Conservation (phyloP, 2,888 invertebrate genomes). For the Spicauda simplicius region DNA sequence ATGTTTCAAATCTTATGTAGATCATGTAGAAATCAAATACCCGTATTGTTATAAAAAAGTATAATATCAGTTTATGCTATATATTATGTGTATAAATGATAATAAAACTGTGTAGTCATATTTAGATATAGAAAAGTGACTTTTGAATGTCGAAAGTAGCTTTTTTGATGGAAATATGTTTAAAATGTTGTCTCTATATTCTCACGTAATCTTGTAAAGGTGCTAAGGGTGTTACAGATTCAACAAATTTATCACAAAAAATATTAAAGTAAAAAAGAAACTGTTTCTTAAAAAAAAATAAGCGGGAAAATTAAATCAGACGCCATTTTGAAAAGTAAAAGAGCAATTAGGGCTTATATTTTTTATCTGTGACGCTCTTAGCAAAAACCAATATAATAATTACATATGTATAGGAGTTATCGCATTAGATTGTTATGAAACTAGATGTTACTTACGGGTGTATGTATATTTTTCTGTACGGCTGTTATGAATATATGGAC, state of each 20-base stretch:
- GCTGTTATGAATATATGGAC: slow-evolving; percentile 62
- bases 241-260: not conserved
- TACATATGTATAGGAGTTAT: slow-evolving; percentile 60
- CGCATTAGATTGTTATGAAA: slow-evolving; percentile 70
- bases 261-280: not conserved
- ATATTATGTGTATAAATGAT: slow-evolving; percentile 29
- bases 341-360: not conserved
- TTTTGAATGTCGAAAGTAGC: slow-evolving; percentile 29
- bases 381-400: slow-evolving; percentile 24
- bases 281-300: too few relatives aligned
- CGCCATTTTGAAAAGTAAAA: not conserved
- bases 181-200: slow-evolving; percentile 38
- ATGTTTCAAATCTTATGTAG: slow-evolving; percentile 35
- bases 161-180: slow-evolving; percentile 25
- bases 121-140: slow-evolving; percentile 32
- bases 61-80: slow-evolving; percentile 30
- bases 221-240: slow-evolving; percentile 17
- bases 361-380: slow-evolving; percentile 39
- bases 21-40: slow-evolving; percentile 20
- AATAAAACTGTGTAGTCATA: slow-evolving; percentile 38
- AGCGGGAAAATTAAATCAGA: too few relatives aligned
- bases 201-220: slow-evolving; percentile 39
- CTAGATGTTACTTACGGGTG: slow-evolving; percentile 70
- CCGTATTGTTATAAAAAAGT: slow-evolving; percentile 27
- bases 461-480: slow-evolving; percentile 66